Evolutionary conservation across 2,888 invertebrate genomes (phyloP), one percentile per base, ranked within the genome.

Genomic region (Acronicta alni): DNA sequence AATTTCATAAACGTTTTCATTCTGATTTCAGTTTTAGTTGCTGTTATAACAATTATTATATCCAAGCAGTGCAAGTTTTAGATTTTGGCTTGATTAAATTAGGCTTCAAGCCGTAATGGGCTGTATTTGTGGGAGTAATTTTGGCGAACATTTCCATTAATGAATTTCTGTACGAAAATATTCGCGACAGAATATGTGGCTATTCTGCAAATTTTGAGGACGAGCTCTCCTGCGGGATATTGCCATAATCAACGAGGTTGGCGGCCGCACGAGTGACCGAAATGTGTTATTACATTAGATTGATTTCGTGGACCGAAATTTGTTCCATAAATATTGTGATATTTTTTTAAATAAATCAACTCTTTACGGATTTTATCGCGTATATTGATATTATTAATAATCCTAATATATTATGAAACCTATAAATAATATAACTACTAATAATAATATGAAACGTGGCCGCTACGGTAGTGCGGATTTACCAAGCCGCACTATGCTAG

Each of bases 1-100:
- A n/a, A n/a, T n/a, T n/a, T n/a, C n/a, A n/a, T n/a, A n/a, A n/a
- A n/a, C n/a, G n/a, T n/a, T n/a, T n/a, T n/a, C n/a, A n/a, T n/a
- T n/a, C n/a, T n/a, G n/a, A n/a, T n/a, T n/a, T n/a, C n/a, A n/a
- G n/a, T n/a, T n/a, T n/a, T n/a, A n/a, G n/a, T n/a, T n/a, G n/a
- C 41, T 20, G 15, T 39, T 49, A 17, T 23, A 43, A 52, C 16
- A 35, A 43, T 52, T 51, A 32, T 51, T 32, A 32, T 51, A 18
- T 42, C 51, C 35, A n/a, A n/a, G n/a, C n/a, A 42, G 32, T 15
- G 4, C 51, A 32, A 15, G 32, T 42, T 49, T 49, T 49, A 42
- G 51, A 45, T 30, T 32, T 49, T 32, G 12, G 32, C 12, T n/a
- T 42, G 39, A 49, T 38, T 30, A 41, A 10, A 41, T 15, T 14